phyloP scores from a whole-genome alignment of 2,888 invertebrate genomes.

The Andrena haemorrhoa region DNA sequence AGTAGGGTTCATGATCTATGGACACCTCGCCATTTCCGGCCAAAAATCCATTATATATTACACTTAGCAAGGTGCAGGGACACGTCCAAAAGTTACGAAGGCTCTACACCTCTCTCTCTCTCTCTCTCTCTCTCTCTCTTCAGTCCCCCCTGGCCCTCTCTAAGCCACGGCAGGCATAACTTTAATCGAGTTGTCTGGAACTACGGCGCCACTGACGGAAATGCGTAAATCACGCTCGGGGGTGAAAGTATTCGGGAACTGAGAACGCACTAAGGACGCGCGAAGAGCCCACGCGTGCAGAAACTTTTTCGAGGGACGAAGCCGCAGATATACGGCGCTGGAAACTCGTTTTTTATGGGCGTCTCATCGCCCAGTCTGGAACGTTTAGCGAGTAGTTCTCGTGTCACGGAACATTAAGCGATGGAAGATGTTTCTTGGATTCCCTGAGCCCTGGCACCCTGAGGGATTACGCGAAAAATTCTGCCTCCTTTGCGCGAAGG shows the following conservation, averaged over 20 bases:
- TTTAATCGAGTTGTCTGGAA: conserved; percentile 79
- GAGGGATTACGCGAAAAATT: not conserved
- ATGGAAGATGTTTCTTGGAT: conserved; percentile 27
- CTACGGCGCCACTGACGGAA: conserved; percentile 66
- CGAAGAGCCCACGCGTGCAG: conserved; percentile 31
- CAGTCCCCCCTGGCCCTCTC: conserved; percentile 25
- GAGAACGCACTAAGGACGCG: conserved; percentile 42
- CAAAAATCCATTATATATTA: conserved; percentile 84
- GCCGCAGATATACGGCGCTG: conserved; percentile 48
- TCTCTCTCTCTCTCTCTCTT: conserved; percentile 15
- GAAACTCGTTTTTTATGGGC: conserved; percentile 44
- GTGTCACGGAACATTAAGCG: conserved; percentile 43
- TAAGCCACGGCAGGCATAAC: conserved; percentile 73
- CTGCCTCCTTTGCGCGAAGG: not conserved
- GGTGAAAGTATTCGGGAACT: conserved; percentile 59
- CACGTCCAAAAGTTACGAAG: conserved; percentile 72
- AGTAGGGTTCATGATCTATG: conserved; percentile 83
- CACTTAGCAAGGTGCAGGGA: conserved; percentile 76
- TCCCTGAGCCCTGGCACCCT: not conserved
- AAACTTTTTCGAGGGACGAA: conserved; percentile 33
- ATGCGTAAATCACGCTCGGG: conserved; percentile 67
- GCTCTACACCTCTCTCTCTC: conserved; percentile 32
- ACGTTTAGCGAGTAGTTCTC: conserved; percentile 43
- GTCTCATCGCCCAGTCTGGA: conserved; percentile 33
- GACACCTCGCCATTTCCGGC: conserved; percentile 81